A percentile compares a stretch with the other conserved stretches of the same genome.
These are phyloP conservation scores for Maconellicoccus hirsutus DNA, from an alignment of 1,140 invertebrate species.

Conservation along the genomic window DNA sequence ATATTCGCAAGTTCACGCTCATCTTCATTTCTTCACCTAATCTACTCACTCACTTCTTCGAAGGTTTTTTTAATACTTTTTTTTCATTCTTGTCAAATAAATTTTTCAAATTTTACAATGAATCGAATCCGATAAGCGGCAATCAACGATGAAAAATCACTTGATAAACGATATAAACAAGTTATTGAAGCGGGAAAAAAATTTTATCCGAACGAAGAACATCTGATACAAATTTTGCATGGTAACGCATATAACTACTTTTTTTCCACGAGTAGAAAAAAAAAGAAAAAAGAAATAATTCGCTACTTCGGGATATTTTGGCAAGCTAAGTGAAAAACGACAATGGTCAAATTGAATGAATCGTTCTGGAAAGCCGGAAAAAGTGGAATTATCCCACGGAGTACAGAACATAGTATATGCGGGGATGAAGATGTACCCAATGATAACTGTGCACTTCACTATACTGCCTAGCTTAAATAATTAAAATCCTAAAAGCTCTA, in stretches of 20 bases:
- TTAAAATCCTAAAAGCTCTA: slow-evolving; percentile 17
- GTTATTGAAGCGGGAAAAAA: no score
- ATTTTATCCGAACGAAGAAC: no score
- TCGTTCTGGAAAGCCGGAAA: slow-evolving; percentile 12
- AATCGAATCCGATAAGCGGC: no score
- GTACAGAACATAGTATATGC: not conserved
- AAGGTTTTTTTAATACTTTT: no score
- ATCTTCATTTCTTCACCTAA: not conserved
- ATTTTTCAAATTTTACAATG: no score
- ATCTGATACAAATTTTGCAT: no score
- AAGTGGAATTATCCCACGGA: slow-evolving; percentile 13
- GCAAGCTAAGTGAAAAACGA: slow-evolving; percentile 18
- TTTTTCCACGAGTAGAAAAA: not conserved
- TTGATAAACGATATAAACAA: no score
- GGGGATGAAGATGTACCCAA: slow-evolving; percentile 13
- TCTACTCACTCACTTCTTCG: no score
- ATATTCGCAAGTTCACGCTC: not conserved
- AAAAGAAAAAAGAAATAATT: not conserved
- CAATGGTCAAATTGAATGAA: slow-evolving; percentile 15
- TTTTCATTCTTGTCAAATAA: no score
- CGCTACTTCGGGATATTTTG: not conserved
- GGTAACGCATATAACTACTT: no score
- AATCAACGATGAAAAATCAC: no score
- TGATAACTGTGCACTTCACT: slow-evolving; percentile 21
- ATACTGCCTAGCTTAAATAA: slow-evolving; percentile 22